Percentiles rank a stretch among this genome's conserved stretches.
Evolutionary conservation across 2,888 invertebrate genomes (phyloP).

Genomic region (Rhaphigaster nebulosa): DNA sequence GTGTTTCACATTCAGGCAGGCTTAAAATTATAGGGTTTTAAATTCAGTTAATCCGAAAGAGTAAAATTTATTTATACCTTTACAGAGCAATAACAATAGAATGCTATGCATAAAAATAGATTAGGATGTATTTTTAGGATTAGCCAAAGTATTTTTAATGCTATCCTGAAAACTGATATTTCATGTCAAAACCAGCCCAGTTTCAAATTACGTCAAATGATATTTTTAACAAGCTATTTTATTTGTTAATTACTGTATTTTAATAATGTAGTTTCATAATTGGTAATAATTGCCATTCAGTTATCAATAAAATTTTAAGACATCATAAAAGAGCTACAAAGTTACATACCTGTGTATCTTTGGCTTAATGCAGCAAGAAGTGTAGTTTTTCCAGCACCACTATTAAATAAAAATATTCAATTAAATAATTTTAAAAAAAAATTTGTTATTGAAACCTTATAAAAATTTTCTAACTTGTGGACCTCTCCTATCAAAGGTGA

Average conservation of each 20-base stretch:
- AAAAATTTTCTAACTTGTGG: no score
- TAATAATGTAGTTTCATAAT: background rate
- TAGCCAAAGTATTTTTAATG: background rate
- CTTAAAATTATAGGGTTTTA: no score
- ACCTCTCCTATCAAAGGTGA: no score
- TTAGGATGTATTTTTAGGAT: no score
- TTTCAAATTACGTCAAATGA: background rate
- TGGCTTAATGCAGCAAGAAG: constrained; percentile 81
- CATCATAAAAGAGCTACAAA: background rate
- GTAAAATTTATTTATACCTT: no score
- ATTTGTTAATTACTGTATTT: background rate
- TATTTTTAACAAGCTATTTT: background rate
- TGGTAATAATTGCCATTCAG: background rate
- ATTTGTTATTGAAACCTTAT: background rate
- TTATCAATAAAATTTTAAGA: background rate
- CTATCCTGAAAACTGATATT: background rate
- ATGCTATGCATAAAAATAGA: background rate
- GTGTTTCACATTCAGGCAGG: no score
- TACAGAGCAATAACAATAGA: no score
- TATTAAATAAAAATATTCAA: constrained; percentile 68
- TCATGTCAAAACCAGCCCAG: background rate
- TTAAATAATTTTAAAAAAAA: constrained; percentile 32
- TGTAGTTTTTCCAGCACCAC: constrained; percentile 85
- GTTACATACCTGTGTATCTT: constrained; percentile 74
- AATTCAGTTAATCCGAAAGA: no score